Base-by-base conservation (phyloP, 2,888 invertebrate genomes). In the Eilema depressum region DNA sequence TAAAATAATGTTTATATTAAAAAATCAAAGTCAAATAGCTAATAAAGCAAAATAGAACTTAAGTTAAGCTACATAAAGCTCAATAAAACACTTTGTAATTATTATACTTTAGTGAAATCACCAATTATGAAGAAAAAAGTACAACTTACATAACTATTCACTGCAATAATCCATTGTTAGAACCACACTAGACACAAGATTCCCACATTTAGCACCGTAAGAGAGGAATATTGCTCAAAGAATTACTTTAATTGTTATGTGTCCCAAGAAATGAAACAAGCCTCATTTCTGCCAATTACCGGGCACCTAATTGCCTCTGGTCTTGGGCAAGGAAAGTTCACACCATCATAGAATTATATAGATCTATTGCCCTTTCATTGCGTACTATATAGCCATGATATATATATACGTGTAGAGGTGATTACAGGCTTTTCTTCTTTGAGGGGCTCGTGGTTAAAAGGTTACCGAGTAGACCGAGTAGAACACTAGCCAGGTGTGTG, bases 181-280 rank as follows among this genome's bases (percentile, higher is more conserved):
- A 65, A 62, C 65, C 71, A 76, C 30, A 80, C 76, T 76, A 63
- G 69, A 70, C 69, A 60, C 37, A 25, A 70, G 62, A 66, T 76
- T 81, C 82, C 64, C 82, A 82, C 82, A 80, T 71, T 75, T 70
- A 80, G 71, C 60, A 65, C 12, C 66, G 72, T 79, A 78, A 77
- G 69, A 69, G 56, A 67, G 61, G 72, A 73, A 69, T 76, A 75
- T 82, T 78, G 75, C 81, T 75, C 57, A 75, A 78, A 80, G 25
- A 65, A 73, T 70, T 56, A 57, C 47, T 68, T 69, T 72, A 69
- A 72, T 69, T 72, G 69, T 56, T 41, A 28, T 65, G 56, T 65
- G 61, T 57, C 68, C 66, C 37, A 57, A 66, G 66, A 66, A 17
- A 66, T 76, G 68, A 53, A 71, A 60, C 64, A 26, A 63, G 28